Evolutionary conservation across 2,113 vertebrate species (phyloP), one percentile per base, ranked within the genome.

Genomic region (Pomatostomus ruficeps): DNA sequence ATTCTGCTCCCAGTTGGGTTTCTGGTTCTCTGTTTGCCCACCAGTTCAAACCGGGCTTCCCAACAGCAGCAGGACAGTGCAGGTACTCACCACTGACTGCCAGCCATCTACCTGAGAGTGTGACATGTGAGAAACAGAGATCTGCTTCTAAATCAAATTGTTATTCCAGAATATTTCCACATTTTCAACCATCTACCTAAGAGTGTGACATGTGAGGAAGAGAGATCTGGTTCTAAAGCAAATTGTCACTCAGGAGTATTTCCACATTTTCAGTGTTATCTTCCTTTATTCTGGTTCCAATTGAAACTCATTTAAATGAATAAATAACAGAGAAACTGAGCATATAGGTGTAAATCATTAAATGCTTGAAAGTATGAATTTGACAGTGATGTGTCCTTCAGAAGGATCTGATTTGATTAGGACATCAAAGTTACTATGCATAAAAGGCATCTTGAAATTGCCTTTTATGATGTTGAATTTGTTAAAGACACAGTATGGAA

Each of bases 391-490:
- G 24, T 76, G n/a, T 55, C 45, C 63, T 91, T 68, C 80, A 40
- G 42, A 93, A 86, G 11, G 40, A 10, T 70, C n/a, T 73, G 36
- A 35, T 81, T 93, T 89, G 75, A 67, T 67, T 89, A 58, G n/a
- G 85, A 46, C 15, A 82, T 78, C 40, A 28, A 72, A 71, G 43
- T 63, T 81, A 57, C 22, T 65, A 51, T 63, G 55, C 55, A 74
- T 84, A 94, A 95, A 91, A 96, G 55, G 15, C 58, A 86, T 89
- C 21, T 66, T 89, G 54, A 73, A 73, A 84, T 46, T 86, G 35
- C 5, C 21, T 78, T 83, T 80, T 84, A 54, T 42, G 59, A 71
- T 29, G 20, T 71, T 46, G 73, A 58, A 66, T 77, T 62, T 74
- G 7, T 82, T 79, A 26, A 71, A 78, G 36, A 51, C 17, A 55